Evolutionary conservation across 2,797 vertebrate genomes (phyloP).

Genomic region (Phrynocephalus forsythii): DNA sequence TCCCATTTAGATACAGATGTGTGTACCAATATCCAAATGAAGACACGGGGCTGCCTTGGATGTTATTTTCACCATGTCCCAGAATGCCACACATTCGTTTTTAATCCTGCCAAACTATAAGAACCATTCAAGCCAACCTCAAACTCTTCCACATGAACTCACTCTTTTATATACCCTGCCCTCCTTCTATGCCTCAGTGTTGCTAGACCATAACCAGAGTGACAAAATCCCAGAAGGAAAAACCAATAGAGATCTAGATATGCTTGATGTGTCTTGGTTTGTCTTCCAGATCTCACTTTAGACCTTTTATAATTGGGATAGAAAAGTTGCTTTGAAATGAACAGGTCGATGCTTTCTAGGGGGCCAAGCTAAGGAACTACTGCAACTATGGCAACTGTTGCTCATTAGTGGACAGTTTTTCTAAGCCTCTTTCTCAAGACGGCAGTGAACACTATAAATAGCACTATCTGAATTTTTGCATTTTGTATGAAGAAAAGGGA

Average conservation of each 20-base stretch:
- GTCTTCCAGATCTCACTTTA: constrained; percentile 1
- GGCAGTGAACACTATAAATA: constrained; percentile 70
- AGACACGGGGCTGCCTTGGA: neutral
- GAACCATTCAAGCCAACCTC: neutral
- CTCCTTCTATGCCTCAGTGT: neutral
- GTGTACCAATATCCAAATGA: neutral
- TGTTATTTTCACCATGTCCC: neutral
- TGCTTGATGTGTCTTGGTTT: neutral
- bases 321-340: constrained; percentile 40
- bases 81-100: neutral
- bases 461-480: constrained; percentile 62
- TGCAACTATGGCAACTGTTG: constrained; percentile 42
- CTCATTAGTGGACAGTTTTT: constrained; percentile 57
- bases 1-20: neutral
- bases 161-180: neutral
- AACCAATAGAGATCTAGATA: neutral
- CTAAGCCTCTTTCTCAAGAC: constrained; percentile 52
- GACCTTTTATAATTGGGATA: constrained; percentile 35
- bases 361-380: constrained; percentile 30
- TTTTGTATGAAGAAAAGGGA: constrained; percentile 65
- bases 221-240: neutral
- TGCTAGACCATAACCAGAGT: neutral
- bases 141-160: neutral
- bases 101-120: neutral
- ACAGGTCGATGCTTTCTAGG: constrained; percentile 43